Base-by-base conservation (phyloP, 2,113 vertebrate genomes). In the Lynx canadensis region DNA sequence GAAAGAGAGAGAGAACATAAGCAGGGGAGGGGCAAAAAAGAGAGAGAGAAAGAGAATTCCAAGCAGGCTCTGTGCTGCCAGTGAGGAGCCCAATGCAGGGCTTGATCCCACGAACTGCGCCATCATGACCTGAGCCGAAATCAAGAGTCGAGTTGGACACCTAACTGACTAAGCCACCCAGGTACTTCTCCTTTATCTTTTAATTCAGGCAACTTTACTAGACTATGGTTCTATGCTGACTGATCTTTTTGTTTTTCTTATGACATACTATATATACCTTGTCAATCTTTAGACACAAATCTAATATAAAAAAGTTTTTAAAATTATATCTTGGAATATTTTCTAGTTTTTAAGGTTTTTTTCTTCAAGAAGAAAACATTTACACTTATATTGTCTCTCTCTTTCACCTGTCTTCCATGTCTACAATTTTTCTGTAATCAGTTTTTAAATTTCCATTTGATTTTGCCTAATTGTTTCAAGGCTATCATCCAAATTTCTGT, bases 361-460 rank as follows among this genome's bases (percentile, higher is more conserved):
- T 73, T 92, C 65, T 94, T 71, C 23, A 92, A 82, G 7, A 91
- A 78, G 29, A 50, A 89, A 89, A 85, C 15, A 78, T 65, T 41
- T 50, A 73, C 89, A 23, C 3, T 93, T 73, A 79, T 25, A 27
- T 60, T 93, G 13, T 63, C 63, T 68, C 50, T 65, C 23, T 76
- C 25, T 29, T 96, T 94, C 80, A 38, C 38, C 57, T 92, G 63
- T 65, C 52, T 97, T 91, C 50, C 25, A 89, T 85, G 94, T 29
- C 55, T 89, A 81, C 0, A 89, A 66, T 79, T 92, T 95, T 71
- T 78, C 50, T 86, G 18, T 81, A 52, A 86, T 85, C 0, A 38
- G 31, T 93, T 95, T 82, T 31, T 38, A 5, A 63, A 89, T 83
- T 83, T 92, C n/a, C n/a, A 31, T 74, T 91, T 76, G 13, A 80